These are phyloP conservation scores for Glaucomys volans DNA, from an alignment of 2,113 vertebrate genomes.

Conservation along the genomic window DNA sequence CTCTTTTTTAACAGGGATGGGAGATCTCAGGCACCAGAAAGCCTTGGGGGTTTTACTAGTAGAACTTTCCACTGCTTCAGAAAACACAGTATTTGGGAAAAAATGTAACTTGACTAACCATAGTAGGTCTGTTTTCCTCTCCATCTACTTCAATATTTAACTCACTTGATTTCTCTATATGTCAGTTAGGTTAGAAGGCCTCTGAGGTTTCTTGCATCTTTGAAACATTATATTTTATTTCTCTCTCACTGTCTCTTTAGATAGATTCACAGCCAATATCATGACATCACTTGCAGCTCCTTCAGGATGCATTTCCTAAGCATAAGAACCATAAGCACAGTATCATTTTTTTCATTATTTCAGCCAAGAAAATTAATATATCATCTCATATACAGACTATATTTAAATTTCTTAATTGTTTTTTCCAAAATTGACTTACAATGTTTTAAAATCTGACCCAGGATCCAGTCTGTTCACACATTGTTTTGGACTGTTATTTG, in stretches of 20 bases:
- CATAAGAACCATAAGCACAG: background rate
- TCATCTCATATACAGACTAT: background rate
- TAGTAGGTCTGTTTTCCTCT: background rate
- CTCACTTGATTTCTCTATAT: background rate
- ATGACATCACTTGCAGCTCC: background rate
- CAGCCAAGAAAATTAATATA: background rate
- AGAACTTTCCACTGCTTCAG: background rate
- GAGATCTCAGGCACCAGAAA: background rate
- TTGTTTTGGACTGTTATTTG: background rate
- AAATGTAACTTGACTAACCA: background rate
- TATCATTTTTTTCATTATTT: background rate
- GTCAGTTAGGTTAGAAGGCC: background rate
- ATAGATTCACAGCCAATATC: background rate
- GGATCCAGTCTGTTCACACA: background rate
- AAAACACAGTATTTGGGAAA: background rate
- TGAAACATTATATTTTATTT: background rate
- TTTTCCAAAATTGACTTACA: background rate
- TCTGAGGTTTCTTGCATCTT: background rate
- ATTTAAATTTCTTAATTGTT: conserved; percentile 27
- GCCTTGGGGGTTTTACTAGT: background rate
- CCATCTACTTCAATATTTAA: background rate
- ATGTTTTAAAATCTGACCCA: background rate
- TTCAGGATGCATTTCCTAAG: background rate
- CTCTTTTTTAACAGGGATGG: background rate
- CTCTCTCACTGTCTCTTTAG: background rate